Evolutionary conservation across 2,797 vertebrate genomes (phyloP).

Genomic region (Platalea minor): DNA sequence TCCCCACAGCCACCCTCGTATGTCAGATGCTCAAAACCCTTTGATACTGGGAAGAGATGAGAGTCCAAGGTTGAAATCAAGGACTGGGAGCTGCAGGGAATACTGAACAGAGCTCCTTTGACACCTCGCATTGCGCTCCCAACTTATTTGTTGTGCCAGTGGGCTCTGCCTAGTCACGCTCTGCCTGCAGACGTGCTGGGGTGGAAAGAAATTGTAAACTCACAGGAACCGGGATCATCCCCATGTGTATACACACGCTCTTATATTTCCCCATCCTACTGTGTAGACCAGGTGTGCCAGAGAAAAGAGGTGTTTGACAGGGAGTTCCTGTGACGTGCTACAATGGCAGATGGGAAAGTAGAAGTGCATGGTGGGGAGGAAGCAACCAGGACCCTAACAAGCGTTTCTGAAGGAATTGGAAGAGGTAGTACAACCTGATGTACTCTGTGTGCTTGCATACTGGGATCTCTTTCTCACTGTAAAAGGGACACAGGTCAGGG

Average conservation of each 20-base stretch:
- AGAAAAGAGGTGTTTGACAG: not conserved
- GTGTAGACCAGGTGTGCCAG: not conserved
- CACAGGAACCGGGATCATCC: not conserved
- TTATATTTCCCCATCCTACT: not conserved
- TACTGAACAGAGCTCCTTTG: not conserved
- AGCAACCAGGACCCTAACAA: not conserved
- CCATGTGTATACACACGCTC: not conserved
- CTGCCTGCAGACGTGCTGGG: not conserved
- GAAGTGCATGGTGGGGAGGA: fast-evolving
- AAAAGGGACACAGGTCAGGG: not conserved
- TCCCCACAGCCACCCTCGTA: fast-evolving
- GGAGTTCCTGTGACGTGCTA: not conserved
- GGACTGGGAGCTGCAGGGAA: not conserved
- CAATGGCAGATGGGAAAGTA: not conserved
- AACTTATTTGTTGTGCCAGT: not conserved
- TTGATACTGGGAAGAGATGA: not conserved
- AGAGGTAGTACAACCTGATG: not conserved
- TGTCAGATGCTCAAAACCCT: not conserved
- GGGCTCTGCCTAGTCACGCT: not conserved
- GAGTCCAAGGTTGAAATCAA: not conserved
- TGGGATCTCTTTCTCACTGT: not conserved
- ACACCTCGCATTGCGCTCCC: not conserved
- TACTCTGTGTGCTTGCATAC: not conserved
- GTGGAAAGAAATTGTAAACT: not conserved
- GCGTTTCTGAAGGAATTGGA: not conserved